Evolutionary conservation across 1,140 invertebrate genomes (phyloP), one percentile per base, ranked within the genome.

Genomic region (Drosophila virilis): DNA sequence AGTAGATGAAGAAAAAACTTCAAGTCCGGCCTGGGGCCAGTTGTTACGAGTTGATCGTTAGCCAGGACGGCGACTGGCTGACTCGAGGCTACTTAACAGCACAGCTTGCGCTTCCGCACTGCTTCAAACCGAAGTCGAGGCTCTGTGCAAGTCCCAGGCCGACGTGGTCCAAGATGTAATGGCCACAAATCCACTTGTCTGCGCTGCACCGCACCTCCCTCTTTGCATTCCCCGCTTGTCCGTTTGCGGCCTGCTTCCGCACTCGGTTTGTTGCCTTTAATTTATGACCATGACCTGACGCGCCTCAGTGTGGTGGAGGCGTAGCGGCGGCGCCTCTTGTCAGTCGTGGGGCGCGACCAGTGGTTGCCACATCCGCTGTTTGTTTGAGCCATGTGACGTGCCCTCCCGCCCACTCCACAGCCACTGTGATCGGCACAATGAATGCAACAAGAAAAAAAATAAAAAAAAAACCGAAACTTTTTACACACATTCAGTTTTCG

Each of bases 231-330:
- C 6, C 46, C 9, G 52, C 58, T 61, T 13, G 52, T 71, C 71
- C 60, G 76, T 50, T 74, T 77, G 65, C 80, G 45, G 79, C 72
- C 82, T 58, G 76, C 68, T 86, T 86, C 79, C 83, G 83, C 58
- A 68, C 54, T 86, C 79, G 79, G 83, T 79, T 86, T 86, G 83
- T 79, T 86, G 83, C 58, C 79, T 78, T 88, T 88, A 86, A 86
- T 86, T 88, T 86, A 86, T 86, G 76, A 80, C 79, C 77, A 74
- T 84, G 81, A 52, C 68, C 66, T 67, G 71, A 75, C 72, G 69
- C 83, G 76, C 64, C 77, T 45, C 33, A 61, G 43, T 10, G 5
- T 50, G 43, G 46, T 48, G 58, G 71, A 59, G 48, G 58, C 52
- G 46, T 13, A 35, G 42, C 62, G 43, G 46, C 54, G 73, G 72